Evolutionary conservation across 2,797 vertebrate genomes (phyloP), one percentile per base, ranked within the genome.

Genomic region (Hypotaenidia philippensis): DNA sequence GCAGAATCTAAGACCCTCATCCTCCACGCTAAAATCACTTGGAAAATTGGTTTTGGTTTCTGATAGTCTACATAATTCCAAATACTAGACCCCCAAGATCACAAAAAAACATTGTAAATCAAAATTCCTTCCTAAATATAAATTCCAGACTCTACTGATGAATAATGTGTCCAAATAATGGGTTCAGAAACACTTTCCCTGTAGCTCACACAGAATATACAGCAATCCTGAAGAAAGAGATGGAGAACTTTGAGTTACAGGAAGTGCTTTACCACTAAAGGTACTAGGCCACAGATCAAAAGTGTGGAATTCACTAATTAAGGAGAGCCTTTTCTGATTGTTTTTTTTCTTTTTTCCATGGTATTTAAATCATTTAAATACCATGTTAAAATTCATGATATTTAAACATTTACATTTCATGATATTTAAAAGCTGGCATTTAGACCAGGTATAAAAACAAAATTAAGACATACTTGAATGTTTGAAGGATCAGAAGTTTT

Each of bases 81-180:
- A 56, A 3, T 26, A 34, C 1, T 40, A 60, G 56, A 3, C 3
- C 13, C 3, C 21, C 5, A 4, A 3, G 64, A 49, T 52, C 5
- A 36, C 65, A 87, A 71, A 5, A 6, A 45, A 53, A 8, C 18
- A 34, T 13, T 47, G 10, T 66, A 81, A 78, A 71, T 49, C 3
- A 57, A 50, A 83, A 64, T 2, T 81, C 6, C 14, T 84, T 10
- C 3, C 17, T 11, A 40, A 72, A 50, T 36, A 22, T 13, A 36
- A 18, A 44, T 15, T 60, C 40, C 36, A 68, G 25, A 19, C 9
- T 64, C 3, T n/a, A 66, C 2, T 47, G 11, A 13, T 45, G 14
- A 41, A 26, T 70, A 70, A 66, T 56, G 9, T 27, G 9, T 21
- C 20, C 27, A 74, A 34, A 60, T 22, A 65, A 2, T 12, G 5